Evolutionary conservation across 2,888 invertebrate species (phyloP).

Genomic region (Agrotis ipsilon): DNA sequence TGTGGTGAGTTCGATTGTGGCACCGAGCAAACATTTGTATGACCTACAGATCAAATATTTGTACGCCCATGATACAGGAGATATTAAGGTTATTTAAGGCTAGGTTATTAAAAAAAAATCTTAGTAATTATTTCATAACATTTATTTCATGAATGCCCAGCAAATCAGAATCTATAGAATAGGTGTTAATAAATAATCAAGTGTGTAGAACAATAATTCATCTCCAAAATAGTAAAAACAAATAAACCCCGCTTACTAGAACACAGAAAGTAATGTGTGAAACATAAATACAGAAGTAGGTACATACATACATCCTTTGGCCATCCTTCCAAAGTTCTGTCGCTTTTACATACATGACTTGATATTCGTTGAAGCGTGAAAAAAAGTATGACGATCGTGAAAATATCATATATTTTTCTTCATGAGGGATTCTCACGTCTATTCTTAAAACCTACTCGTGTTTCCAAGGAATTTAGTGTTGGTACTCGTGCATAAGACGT

Average conservation of each 20-base stretch:
- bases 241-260: background rate
- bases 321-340: conserved; percentile 39
- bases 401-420: conserved; percentile 48
- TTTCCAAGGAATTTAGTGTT: conserved; percentile 35
- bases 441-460: conserved; percentile 27
- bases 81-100: too few relatives aligned
- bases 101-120: too few relatives aligned
- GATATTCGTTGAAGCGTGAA: conserved; percentile 45
- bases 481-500: background rate
- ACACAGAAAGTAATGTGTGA: background rate
- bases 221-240: too few relatives aligned
- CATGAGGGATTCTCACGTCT: conserved; percentile 25
- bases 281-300: background rate
- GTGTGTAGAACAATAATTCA: too few relatives aligned
- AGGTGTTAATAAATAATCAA: background rate
- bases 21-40: too few relatives aligned
- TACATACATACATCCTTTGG: conserved; percentile 1
- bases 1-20: too few relatives aligned
- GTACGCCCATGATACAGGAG: too few relatives aligned
- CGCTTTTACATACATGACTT: conserved; percentile 50
- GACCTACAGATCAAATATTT: too few relatives aligned
- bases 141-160: background rate
- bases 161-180: background rate
- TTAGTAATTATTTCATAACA: too few relatives aligned
- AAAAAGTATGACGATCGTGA: conserved; percentile 24